Evolutionary conservation across 2,113 vertebrate species (phyloP), one percentile per base, ranked within the genome.

Genomic region (Epinephelus lanceolatus): DNA sequence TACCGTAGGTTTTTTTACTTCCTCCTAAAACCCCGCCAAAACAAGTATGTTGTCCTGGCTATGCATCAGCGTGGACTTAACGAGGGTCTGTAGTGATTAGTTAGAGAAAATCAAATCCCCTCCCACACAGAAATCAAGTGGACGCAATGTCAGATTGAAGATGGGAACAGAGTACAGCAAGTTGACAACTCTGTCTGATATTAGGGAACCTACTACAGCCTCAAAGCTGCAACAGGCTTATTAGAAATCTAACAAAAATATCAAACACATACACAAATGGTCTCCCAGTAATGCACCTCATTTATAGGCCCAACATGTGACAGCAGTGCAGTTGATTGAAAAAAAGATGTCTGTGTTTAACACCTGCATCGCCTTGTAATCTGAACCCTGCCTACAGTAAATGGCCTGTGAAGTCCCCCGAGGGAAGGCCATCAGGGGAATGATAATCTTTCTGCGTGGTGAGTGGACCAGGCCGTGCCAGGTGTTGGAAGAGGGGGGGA

Each of bases 391-490:
- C 55, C 59, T 27, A n/a, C 71, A 68, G 68, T 84, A 80, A 91
- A 88, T 80, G 86, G 78, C 60, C 75, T 79, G 80, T 78, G 67
- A 84, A 40, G 55, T 77, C 76, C 66, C 83, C 5, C 12, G 10
- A 68, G 78, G 72, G 66, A 78, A 78, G 62, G 47, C 57, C 75
- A 74, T 66, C 72, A 61, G 74, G 76, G 79, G 63, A 71, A 77
- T 57, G 59, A 83, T 83, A 76, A 81, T 82, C 83, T 78, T 47
- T 83, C 60, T 72, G 80, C 71, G 40, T 71, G 70, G 72, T 81
- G 88, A 49, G 76, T 19, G 78, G 71, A 76, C 75, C 74, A n/a
- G 86, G 68, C 82, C 9, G 76, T 87, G 89, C 85, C 88, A 92
- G 87, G 88, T 89, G 87, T 81, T 87, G 81, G 61, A 68, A 11